Evolutionary conservation across 2,888 invertebrate genomes (phyloP), one percentile per base, ranked within the genome.

Genomic region (Hipparchia semele): DNA sequence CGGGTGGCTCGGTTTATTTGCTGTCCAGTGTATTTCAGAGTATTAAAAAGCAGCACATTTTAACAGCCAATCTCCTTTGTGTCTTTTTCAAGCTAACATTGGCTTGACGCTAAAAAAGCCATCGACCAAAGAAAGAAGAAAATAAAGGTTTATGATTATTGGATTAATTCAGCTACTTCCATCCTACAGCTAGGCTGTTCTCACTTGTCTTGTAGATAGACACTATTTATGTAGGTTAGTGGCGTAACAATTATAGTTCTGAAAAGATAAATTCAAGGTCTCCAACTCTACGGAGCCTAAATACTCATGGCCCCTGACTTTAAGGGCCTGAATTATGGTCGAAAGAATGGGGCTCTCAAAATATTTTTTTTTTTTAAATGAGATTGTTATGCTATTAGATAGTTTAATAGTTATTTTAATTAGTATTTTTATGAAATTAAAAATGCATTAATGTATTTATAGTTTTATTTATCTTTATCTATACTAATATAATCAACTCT

Each of bases 401-500:
- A 65, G 65, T 65, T 7, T 23, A 49, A 12, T 33, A 53, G 51
- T 65, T 65, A 62, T 64, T 54, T 64, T 23, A 51, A 64, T 13
- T 23, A 65, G 51, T 65, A 65, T 51, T 65, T 65, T 33, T 23
- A 65, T 65, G 64, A 65, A 65, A 33, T 65, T 10, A 65, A 65
- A 12, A 53, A 10, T 53, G 23, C 51, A 64, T 51, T 66, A 56
- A 13, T 46, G 39, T 58, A 46, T 66, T 23, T 23, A 49, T 59
- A 23, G 68, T 68, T 68, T 68, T 68, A 68, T 68, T 68, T 68
- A 39, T 49, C 68, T 68, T 68, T 68, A 39, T 49, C 68, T 68
- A 68, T 12, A 46, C 68, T 68, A 68, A 58, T 68, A 58, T 61
- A 61, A 13, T 59, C 68, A 46, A 68, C 59, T 58, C 58, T 58